Evolutionary conservation across 2,113 vertebrate genomes (phyloP).

Genomic region (Chionodraco myersi): DNA sequence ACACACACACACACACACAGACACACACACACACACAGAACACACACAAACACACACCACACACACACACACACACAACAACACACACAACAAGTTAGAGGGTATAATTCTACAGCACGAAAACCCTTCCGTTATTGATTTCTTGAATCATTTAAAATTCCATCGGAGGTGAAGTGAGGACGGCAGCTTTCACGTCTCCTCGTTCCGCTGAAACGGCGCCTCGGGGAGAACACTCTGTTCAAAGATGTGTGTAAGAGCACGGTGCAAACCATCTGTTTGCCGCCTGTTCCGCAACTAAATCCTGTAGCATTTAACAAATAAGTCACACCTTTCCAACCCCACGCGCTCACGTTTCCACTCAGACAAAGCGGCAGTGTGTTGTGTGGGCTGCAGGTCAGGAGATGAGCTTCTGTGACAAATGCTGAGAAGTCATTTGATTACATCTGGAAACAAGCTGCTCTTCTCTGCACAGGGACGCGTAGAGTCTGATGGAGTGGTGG

Average conservation of each 20-base stretch:
- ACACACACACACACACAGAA: constrained; percentile 28
- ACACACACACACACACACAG: constrained; percentile 1
- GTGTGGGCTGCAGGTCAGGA: constrained; percentile 27
- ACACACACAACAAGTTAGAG: constrained; percentile 16
- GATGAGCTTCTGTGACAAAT: constrained; percentile 24
- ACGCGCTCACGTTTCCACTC: constrained; percentile 20
- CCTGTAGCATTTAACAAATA: constrained; percentile 27
- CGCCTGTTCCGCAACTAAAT: constrained; percentile 22
- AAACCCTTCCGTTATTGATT: constrained; percentile 4
- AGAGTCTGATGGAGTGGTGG: constrained; percentile 29
- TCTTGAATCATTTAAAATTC: constrained; percentile 1
- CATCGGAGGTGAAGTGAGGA: constrained; percentile 24
- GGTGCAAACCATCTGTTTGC: neutral
- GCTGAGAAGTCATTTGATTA: constrained; percentile 40
- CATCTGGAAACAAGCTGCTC: constrained; percentile 29
- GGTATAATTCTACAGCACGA: neutral
- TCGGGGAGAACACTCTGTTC: neutral
- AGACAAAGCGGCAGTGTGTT: constrained; percentile 38
- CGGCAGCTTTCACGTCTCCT: constrained; percentile 1
- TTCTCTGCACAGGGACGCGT: constrained; percentile 20
- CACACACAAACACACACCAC: neutral
- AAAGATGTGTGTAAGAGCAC: neutral
- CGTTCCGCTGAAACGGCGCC: neutral
- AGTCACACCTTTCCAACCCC: neutral
- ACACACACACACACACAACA: constrained; percentile 14